Base-by-base conservation (phyloP, 2,888 invertebrate species). In the Criorhina ranunculi region DNA sequence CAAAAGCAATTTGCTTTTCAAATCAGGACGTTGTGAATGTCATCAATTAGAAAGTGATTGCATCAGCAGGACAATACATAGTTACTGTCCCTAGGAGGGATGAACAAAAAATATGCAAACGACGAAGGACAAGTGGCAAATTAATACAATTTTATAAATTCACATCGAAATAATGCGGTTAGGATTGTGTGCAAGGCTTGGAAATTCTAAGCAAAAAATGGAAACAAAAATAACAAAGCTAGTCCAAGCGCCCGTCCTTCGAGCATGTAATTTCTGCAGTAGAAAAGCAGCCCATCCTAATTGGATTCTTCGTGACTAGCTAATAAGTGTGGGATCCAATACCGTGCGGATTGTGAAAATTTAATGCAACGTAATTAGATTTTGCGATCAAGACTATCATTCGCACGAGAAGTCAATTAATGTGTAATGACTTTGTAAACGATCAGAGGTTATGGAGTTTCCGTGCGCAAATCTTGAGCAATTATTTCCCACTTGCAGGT, bases 1-100 rank as follows among this genome's bases (percentile, higher is more conserved):
- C 31, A 29, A 3, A 31, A 72, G 59, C 24, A 72, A 79, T 79
- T 79, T 79, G 79, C 15, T 35, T 72, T 66, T 49, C 64, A 72
- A 79, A 79, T 79, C 44, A 53, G 35, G 35, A 15, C 60, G 9
- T 37, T 42, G 49, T 15, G 62, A 69, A 77, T 53, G 53, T 15
- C 40, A 64, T 49, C 64, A 64, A 64, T 64, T 72, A 64, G 7
- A 40, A 46, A 35, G 55, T 53, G 24, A 62, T 51, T 67, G 51
- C 42, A 19, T 37, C 72, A 62, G 60, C 40, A 40, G 15, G 35
- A 57, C 37, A 24, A 33, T 51, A 24, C n/a, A n/a, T n/a, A n/a
- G n/a, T n/a, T n/a, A n/a, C n/a, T n/a, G 9, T 0, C 12, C 9
- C 31, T 5, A 1, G 5, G n/a, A 6, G 4, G 11, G 55, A 6